Conservation (phyloP, 2,113 vertebrate genomes). For the Bubo blakistoni region DNA sequence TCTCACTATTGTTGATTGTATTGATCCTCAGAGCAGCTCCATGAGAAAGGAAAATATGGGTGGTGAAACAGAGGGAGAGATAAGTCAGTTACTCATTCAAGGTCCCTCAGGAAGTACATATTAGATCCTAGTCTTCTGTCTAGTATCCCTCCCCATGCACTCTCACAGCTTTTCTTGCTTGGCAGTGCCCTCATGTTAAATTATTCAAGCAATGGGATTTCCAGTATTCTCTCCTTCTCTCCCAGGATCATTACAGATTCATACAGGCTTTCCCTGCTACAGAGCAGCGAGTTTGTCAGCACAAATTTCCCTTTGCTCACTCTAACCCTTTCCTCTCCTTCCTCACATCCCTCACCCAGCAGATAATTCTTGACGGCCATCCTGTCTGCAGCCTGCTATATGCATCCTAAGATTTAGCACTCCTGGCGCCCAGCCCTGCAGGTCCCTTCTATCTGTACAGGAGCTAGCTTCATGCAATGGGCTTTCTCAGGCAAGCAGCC, state of each 20-base stretch:
- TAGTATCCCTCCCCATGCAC: background rate
- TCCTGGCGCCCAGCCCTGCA: background rate
- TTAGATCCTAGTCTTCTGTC: background rate
- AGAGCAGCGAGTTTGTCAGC: background rate
- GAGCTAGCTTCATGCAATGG: background rate
- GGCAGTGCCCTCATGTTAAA: background rate
- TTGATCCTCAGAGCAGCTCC: background rate
- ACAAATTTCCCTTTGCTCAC: background rate
- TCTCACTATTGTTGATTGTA: background rate
- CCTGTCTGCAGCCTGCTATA: background rate
- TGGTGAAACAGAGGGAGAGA: background rate
- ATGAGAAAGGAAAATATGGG: background rate
- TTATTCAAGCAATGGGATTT: background rate
- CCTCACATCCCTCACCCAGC: background rate
- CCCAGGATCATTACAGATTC: background rate
- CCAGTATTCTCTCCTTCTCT: background rate
- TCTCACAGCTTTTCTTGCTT: background rate
- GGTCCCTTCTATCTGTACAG: background rate
- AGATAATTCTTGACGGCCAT: background rate
- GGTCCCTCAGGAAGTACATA: background rate
- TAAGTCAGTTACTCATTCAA: background rate
- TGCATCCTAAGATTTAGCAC: slow-evolving; percentile 8
- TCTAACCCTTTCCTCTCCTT: background rate
- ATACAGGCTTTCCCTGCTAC: background rate
- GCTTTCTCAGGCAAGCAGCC: slow-evolving; percentile 45